phyloP scores from a whole-genome alignment of 2,888 invertebrate genomes.

The Sesia bembeciformis region DNA sequence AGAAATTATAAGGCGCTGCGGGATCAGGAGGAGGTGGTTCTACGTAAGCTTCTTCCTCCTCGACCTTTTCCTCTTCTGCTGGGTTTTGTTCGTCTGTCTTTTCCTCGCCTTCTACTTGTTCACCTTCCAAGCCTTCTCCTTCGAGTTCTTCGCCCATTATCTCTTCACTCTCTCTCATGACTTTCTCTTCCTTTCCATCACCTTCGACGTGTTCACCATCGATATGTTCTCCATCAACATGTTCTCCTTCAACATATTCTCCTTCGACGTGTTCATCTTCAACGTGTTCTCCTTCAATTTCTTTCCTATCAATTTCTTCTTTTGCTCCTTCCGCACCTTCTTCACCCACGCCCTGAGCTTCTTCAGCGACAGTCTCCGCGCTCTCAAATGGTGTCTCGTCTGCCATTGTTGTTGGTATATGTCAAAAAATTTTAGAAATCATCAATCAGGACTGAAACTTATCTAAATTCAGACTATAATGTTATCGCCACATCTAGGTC shows the following conservation, averaged over 20 bases:
- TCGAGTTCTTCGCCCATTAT: constrained; percentile 14
- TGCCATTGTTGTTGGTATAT: constrained; percentile 14
- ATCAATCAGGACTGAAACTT: not conserved
- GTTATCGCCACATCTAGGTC: constrained; percentile 41
- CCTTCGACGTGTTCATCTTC: constrained; percentile 7
- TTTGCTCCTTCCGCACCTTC: constrained; percentile 3
- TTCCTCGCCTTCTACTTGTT: constrained; percentile 15
- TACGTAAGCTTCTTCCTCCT: constrained; percentile 39
- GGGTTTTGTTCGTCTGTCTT: constrained; percentile 18
- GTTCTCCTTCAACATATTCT: constrained; percentile 18
- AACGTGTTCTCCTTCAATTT: not conserved
- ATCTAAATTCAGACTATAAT: constrained; percentile 37
- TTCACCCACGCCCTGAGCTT: constrained; percentile 1
- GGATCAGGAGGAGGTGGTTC: constrained; percentile 57
- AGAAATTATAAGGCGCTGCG: constrained; percentile 49
- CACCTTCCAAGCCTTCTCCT: constrained; percentile 6
- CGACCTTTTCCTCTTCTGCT: constrained; percentile 25
- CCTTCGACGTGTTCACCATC: constrained; percentile 13
- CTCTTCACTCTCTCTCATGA: constrained; percentile 22
- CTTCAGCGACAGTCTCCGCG: constrained; percentile 10
- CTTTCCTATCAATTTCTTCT: constrained; percentile 1
- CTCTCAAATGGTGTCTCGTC: constrained; percentile 12
- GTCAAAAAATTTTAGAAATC: not conserved
- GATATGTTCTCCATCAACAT: constrained; percentile 5
- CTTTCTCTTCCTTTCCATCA: constrained; percentile 19